A percentile compares a stretch with the other conserved stretches of the same genome.
These are phyloP conservation scores for Otocyon megalotis DNA, from an alignment of 2,113 vertebrate genomes.

Conservation along the genomic window DNA sequence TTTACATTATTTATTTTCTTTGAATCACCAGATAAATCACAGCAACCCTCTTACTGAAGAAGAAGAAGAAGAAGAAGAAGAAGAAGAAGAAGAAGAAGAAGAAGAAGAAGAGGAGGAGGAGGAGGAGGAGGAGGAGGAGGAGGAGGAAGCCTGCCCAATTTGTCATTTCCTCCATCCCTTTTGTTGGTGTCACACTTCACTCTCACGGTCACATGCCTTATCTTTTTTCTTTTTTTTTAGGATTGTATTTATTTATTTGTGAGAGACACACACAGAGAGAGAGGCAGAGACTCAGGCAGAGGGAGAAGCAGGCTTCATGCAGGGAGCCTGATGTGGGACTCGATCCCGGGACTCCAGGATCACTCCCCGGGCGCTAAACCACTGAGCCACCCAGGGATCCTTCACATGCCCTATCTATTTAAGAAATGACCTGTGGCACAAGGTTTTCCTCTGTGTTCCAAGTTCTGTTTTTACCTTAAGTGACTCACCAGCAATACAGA, in stretches of 20 bases:
- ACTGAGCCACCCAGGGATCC: too few species aligned
- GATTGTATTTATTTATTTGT: too few species aligned
- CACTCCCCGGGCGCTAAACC: too few species aligned
- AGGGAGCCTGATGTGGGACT: too few species aligned
- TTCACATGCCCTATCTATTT: not conserved
- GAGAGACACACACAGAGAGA: too few species aligned
- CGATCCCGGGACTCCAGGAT: too few species aligned
- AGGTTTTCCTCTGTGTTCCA: not conserved
- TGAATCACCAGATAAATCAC: not conserved
- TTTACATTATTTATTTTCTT: not conserved
- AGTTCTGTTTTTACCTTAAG: not conserved
- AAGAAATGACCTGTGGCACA: not conserved
- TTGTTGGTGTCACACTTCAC: rapidly evolving
- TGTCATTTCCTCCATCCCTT: not conserved
- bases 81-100: not conserved
- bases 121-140: not conserved
- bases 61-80: not conserved
- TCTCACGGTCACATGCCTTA: too few species aligned
- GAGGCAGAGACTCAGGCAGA: too few species aligned
- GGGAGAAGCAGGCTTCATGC: too few species aligned
- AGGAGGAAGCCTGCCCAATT: not conserved
- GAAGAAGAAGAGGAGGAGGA: too few species aligned
- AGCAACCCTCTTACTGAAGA: not conserved
- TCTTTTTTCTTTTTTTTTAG: too few species aligned
- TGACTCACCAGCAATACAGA: not conserved